Conservation (phyloP, 2,888 invertebrate species). For the Xanthorhoe spadicearia region DNA sequence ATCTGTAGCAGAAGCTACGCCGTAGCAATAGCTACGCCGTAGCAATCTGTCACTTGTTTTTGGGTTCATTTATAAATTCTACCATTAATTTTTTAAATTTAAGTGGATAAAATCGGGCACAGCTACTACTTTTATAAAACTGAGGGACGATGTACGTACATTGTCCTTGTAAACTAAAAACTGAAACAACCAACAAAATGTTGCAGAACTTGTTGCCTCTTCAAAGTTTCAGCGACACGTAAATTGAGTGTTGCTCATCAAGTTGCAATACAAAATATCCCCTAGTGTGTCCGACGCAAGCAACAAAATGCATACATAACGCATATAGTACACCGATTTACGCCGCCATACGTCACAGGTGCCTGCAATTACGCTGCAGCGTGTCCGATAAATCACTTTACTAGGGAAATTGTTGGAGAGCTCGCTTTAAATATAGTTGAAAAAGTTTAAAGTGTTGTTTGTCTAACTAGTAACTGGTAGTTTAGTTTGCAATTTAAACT, state of each 20-base stretch:
- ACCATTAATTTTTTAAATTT: too few relatives aligned
- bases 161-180: too few relatives aligned
- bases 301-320: conserved; percentile 17
- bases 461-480: conserved; percentile 8
- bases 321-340: conserved; percentile 27
- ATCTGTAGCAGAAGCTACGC: too few relatives aligned
- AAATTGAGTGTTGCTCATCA: too few relatives aligned
- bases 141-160: too few relatives aligned
- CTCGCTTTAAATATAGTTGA: conserved; percentile 30
- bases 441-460: conserved; percentile 27
- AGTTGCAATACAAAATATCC: too few relatives aligned
- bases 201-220: too few relatives aligned
- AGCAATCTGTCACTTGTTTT: background rate
- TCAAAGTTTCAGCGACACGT: too few relatives aligned
- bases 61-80: too few relatives aligned
- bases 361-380: conserved; percentile 32
- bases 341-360: conserved; percentile 36
- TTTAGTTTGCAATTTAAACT: conserved; percentile 9
- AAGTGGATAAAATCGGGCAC: too few relatives aligned
- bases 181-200: too few relatives aligned
- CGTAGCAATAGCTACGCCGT: background rate
- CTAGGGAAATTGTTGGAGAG: conserved; percentile 33
- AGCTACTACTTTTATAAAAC: too few relatives aligned
- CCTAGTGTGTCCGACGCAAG: background rate
- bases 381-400: conserved; percentile 38